Evolutionary conservation across 2,113 vertebrate genomes (phyloP), one percentile per base, ranked within the genome.

Genomic region (Balaeniceps rex): DNA sequence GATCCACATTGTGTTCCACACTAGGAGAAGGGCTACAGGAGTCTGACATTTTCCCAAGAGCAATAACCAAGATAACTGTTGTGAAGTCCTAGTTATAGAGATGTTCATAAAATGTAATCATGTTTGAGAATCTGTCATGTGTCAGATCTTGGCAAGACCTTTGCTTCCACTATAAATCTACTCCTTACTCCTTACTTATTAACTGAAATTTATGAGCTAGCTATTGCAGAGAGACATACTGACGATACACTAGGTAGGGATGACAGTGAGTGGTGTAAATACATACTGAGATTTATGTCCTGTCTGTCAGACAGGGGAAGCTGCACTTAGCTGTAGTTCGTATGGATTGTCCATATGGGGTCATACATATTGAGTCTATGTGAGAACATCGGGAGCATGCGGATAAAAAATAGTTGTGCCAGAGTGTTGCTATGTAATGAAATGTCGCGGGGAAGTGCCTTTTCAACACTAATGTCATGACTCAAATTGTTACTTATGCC

Each of bases 331-430:
- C 28, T 58, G 31, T 17, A 42, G 25, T 60, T 76, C 9, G 1
- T 44, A 14, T 31, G n/a, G 25, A 51, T 52, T 49, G 40, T 83
- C 49, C 33, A 6, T 65, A 24, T 21, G 75, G 44, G 21, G 29
- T 72, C 34, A 16, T 9, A 34, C 4, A 4, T 25, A n/a, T 6
- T n/a, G n/a, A 33, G 25, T 25, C 47, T 38, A 6, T 1, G 0
- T 36, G 60, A 65, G 38, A 70, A 60, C 4, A 17, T 40, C 54
- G 51, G 61, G 40, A 86, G 46, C 8, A 58, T 9, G 7, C 0
- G 1, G 60, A 19, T 36, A 38, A 72, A 46, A 74, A 82, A 49
- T 5, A 65, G 64, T 23, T 29, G 44, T 64, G 68, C 68, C 38
- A 6, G 54, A 57, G 46, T 28, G 51, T 57, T 57, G 61, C 55